These are phyloP conservation scores for Nansenia antarctica DNA, from an alignment of 2,113 vertebrate genomes.

Conservation along the genomic window DNA sequence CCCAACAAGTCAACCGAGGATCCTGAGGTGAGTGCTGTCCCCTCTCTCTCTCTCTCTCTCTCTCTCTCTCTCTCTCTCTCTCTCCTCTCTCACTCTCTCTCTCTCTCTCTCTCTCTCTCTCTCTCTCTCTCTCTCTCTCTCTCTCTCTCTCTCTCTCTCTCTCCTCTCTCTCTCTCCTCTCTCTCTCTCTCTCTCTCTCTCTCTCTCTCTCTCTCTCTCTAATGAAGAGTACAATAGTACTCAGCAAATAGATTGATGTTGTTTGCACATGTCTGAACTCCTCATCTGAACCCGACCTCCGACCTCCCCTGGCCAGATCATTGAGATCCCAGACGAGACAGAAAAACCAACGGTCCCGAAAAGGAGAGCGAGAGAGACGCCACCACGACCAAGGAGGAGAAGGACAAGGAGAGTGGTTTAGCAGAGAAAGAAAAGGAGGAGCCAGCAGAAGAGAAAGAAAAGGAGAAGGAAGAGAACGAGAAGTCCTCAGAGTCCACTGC, in stretches of 20 bases:
- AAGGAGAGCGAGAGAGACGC: slow-evolving; percentile 65
- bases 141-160: too few relatives aligned
- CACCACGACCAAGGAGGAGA: slow-evolving; percentile 75
- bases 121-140: too few relatives aligned
- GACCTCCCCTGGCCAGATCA: slow-evolving; percentile 59
- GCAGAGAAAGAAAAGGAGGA: too few relatives aligned
- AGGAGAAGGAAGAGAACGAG: slow-evolving; percentile 47
- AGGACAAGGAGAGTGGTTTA: slow-evolving; percentile 77
- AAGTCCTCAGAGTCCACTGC: slow-evolving; percentile 4
- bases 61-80: too few relatives aligned
- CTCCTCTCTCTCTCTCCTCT: too few relatives aligned
- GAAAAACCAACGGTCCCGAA: slow-evolving; percentile 73
- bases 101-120: too few relatives aligned
- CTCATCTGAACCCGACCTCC: background rate
- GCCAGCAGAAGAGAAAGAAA: slow-evolving; percentile 53
- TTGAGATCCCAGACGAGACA: slow-evolving; percentile 78
- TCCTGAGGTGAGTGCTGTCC: slow-evolving; percentile 40
- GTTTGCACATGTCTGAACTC: background rate
- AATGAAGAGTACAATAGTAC: background rate
- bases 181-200: too few relatives aligned
- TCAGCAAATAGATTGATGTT: background rate
- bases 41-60: too few relatives aligned
- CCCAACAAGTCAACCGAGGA: slow-evolving; percentile 26
- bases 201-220: too few relatives aligned
- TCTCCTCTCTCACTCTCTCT: too few relatives aligned